Evolutionary conservation across 2,888 invertebrate species (phyloP), one percentile per base, ranked within the genome.

Genomic region (Troglohyphantes excavatus): DNA sequence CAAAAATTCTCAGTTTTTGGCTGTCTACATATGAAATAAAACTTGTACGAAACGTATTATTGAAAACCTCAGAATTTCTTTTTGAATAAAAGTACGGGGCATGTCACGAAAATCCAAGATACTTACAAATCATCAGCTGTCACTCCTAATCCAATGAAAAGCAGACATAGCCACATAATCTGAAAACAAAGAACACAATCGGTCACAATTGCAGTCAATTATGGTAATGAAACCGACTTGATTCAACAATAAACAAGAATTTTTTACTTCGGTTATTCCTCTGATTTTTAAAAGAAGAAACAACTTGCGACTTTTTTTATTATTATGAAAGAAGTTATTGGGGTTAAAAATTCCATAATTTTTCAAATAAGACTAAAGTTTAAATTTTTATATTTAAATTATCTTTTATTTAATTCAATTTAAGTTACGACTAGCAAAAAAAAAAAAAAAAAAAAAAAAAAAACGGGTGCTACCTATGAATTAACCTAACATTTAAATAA

Each of bases 91-190:
- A 39, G 43, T 33, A 63, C 33, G 21, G n/a, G 53, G 11, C 5
- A 67, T 85, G 63, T 63, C 83, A 72, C 68, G 63, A 63, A 33
- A 83, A 43, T 70, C 33, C 21, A 73, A 33, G 23, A 19, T 88
- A 93, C 94, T 94, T 93, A 95, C 95, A 95, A 95, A 93, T 94
- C 94, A 92, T 95, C 95, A 0, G 95, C 95, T 0, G 95, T 94
- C 2, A 94, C 94, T 2, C 94, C 95, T 70, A 95, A 93, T 23
- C 94, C 94, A 59, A 95, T 92, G 91, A 95, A 95, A 79, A 95
- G 93, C 85, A 95, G 94, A 1, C 94, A 78, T 91, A 95, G 93
- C 94, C 94, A 95, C 0, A 94, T 5, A 29, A 94, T 86, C 92
- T 94, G 92, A 7, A 93, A 84, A 91, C 21, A 88, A 94, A 82